Conservation (phyloP, 2,888 invertebrate species). For the Cantharis flavilabris region DNA sequence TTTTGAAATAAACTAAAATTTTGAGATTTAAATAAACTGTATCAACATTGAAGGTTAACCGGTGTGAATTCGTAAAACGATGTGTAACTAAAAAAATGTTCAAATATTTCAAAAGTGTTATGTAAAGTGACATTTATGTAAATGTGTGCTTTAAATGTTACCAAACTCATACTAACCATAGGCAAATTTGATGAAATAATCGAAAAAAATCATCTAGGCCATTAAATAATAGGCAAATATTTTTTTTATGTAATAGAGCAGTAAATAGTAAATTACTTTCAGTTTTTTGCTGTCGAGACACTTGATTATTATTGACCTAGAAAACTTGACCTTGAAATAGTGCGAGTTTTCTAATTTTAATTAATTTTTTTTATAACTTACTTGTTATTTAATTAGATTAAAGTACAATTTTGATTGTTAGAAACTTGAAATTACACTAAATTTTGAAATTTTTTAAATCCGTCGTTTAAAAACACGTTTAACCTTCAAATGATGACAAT, state of each 20-base stretch:
- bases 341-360: background rate
- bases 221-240: background rate
- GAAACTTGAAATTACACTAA: no score
- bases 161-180: background rate
- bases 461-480: background rate
- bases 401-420: no score
- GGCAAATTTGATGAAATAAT: background rate
- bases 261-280: background rate
- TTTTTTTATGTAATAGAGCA: background rate
- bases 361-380: background rate
- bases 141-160: background rate
- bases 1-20: background rate
- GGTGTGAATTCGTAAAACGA: background rate
- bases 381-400: background rate
- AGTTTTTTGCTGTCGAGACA: background rate
- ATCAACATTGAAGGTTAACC: background rate
- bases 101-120: background rate
- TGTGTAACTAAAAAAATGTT: background rate
- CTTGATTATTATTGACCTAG: background rate
- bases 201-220: background rate
- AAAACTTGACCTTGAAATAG: background rate
- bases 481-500: background rate
- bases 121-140: background rate
- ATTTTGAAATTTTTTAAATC: no score
- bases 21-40: background rate